A percentile compares a stretch with the other conserved stretches of the same genome.
Conservation (phyloP, 2,797 vertebrate genomes). For the Mastacembelus armatus region DNA sequence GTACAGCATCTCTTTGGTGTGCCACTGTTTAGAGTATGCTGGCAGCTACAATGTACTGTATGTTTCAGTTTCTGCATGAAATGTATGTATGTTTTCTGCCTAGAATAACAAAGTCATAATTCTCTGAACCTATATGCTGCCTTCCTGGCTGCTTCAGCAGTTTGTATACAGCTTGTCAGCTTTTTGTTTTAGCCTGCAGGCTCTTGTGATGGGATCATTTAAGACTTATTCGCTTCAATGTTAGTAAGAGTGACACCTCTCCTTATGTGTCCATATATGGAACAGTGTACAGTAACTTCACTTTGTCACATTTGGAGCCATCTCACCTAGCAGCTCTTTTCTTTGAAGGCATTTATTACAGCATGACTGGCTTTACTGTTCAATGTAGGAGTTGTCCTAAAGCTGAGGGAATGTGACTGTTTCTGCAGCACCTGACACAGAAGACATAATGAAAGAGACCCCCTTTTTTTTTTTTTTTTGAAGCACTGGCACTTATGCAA, state of each 20-base stretch:
- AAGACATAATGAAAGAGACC: conserved; percentile 25
- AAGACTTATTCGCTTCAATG: conserved; percentile 52
- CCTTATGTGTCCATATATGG: conserved; percentile 48
- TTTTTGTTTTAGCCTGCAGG: conserved; percentile 47
- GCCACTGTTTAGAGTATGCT: conserved; percentile 30
- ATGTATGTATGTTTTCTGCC: conserved; percentile 39
- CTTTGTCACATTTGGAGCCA: conserved; percentile 53
- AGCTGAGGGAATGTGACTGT: conserved; percentile 50
- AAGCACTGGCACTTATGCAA: conserved; percentile 37
- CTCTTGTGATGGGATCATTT: conserved; percentile 54
- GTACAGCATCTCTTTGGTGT: conserved; percentile 25
- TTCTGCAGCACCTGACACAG: conserved; percentile 42
- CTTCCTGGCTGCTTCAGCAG: conserved; percentile 16
- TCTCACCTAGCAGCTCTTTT: conserved; percentile 36
- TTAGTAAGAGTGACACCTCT: conserved; percentile 48
- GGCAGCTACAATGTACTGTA: conserved; percentile 37
- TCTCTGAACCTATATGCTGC: conserved; percentile 37
- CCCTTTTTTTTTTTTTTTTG: conserved; percentile 16
- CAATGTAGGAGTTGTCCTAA: conserved; percentile 33
- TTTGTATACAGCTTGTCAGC: conserved; percentile 42
- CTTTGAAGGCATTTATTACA: conserved; percentile 44
- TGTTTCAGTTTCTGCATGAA: conserved; percentile 44
- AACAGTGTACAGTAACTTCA: conserved; percentile 36
- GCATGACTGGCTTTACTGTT: conserved; percentile 37
- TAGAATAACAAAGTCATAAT: conserved; percentile 30